Base-by-base conservation (phyloP, 23 tunicate species). In the Halocynthia aurantium region DNA sequence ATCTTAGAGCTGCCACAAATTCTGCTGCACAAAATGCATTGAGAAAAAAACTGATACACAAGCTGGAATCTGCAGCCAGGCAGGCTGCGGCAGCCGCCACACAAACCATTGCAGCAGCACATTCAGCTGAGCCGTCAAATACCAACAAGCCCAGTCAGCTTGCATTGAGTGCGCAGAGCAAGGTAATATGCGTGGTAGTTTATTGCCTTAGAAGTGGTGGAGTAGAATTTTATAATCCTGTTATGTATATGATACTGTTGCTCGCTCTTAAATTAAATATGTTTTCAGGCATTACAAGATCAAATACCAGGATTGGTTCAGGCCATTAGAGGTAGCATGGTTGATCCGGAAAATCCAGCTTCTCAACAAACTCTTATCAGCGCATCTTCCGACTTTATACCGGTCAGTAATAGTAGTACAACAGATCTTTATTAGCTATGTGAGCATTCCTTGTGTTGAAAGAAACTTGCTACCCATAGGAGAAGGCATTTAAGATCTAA, bases 51-150 rank as follows among this genome's bases (percentile, higher is more conserved):
- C 84, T 92, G 55, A 82, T 92, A 20, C 84, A 82, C 21, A 73
- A 90, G 5, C 84, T 92, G 7, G 88, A 92, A 68, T 76, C 82
- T 18, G 88, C 98, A 5, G 92, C 98, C 6, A 78, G 88, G 17
- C 98, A 86, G 66, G 87, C 98, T 18, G 98, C 98, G 0, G 98
- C 89, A n/a, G 92, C 98, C 5, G 91, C 92, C 12, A 92, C 92
- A 7, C 98, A 92, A 57, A 86, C 90, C 13, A 76, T 89, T 51
- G 99, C 88, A 0, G 99, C 99, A 10, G 93, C 99, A 12, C 79
- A 81, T 71, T 83, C 88, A 7, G 96, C 96, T 6, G 99, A 91
- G 50, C 82, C 87, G 6, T 69, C 69, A 73, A 92, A 92, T 81
- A 86, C 88, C 57, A 92, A 92, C 69, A 92, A 92, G 70, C 77